These are phyloP conservation scores for Sylvilagus floridanus DNA, from an alignment of 2,797 vertebrate genomes.

Conservation along the genomic window DNA sequence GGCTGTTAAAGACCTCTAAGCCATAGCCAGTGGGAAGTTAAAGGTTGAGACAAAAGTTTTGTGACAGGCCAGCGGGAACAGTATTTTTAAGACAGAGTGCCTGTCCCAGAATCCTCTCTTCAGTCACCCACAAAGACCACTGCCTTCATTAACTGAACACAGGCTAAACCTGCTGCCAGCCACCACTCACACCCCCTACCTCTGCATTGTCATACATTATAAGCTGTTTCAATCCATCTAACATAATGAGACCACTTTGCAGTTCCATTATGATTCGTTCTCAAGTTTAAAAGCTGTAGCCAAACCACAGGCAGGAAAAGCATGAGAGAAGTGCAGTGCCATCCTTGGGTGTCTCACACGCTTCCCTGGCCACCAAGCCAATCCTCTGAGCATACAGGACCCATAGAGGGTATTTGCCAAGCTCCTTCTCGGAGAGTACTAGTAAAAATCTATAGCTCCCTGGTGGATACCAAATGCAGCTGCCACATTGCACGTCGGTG, in stretches of 20 bases:
- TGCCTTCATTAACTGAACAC: constrained; percentile 61
- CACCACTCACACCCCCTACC: neutral
- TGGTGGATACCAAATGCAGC: constrained; percentile 73
- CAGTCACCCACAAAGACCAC: constrained; percentile 62
- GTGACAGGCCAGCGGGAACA: constrained; percentile 13
- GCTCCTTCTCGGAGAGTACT: constrained; percentile 71
- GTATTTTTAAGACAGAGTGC: constrained; percentile 66
- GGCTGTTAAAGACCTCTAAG: constrained; percentile 61
- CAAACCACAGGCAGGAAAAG: constrained; percentile 43
- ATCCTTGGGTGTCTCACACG: constrained; percentile 67
- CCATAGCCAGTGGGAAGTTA: constrained; percentile 54
- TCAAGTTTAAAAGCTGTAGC: constrained; percentile 65
- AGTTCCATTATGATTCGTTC: constrained; percentile 67
- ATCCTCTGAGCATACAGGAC: constrained; percentile 45
- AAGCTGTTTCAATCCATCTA: constrained; percentile 63
- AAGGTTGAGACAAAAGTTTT: constrained; percentile 63
- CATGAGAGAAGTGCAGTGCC: constrained; percentile 39
- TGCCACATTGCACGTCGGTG: constrained; percentile 48
- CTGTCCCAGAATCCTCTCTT: constrained; percentile 36
- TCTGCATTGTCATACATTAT: constrained; percentile 47
- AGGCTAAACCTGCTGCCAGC: constrained; percentile 33
- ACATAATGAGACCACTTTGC: constrained; percentile 69
- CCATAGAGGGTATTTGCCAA: constrained; percentile 60
- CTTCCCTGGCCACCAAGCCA: constrained; percentile 50
- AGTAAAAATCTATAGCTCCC: constrained; percentile 78